These are phyloP conservation scores for Carcinoscorpius rotundicauda DNA, from an alignment of 1,140 invertebrate species.

Conservation along the genomic window DNA sequence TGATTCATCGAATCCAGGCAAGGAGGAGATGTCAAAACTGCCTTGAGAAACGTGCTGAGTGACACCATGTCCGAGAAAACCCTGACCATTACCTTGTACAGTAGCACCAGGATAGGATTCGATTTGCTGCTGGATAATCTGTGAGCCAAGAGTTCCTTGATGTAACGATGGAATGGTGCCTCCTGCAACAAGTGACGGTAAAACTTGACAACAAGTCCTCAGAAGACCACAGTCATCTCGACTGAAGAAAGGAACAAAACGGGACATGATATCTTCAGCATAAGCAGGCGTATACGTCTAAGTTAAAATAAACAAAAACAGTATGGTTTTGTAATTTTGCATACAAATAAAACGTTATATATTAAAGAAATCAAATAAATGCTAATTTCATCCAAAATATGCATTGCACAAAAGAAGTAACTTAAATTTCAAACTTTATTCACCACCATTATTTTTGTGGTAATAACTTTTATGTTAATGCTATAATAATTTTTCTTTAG, in stretches of 20 bases:
- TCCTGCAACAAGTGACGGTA: not conserved
- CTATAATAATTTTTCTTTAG: too few species aligned
- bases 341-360: not conserved
- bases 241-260: constrained; percentile 20
- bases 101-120: too few species aligned
- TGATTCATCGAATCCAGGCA: too few species aligned
- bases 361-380: not conserved
- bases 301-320: constrained; percentile 1
- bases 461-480: too few species aligned
- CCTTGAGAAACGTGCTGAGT: too few species aligned
- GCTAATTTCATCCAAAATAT: not conserved
- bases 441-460: not conserved
- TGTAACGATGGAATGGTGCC: too few species aligned
- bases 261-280: constrained; percentile 23
- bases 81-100: too few species aligned
- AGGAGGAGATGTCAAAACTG: too few species aligned
- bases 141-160: too few species aligned
- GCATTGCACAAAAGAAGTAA: not conserved
- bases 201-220: constrained; percentile 24
- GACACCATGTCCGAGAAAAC: too few species aligned
- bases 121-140: too few species aligned
- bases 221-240: constrained; percentile 23
- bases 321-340: constrained; percentile 1
- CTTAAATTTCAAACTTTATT: not conserved
- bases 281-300: constrained; percentile 16